These are phyloP conservation scores for Aviceda subcristata DNA, from an alignment of 2,113 vertebrate species.

Conservation along the genomic window DNA sequence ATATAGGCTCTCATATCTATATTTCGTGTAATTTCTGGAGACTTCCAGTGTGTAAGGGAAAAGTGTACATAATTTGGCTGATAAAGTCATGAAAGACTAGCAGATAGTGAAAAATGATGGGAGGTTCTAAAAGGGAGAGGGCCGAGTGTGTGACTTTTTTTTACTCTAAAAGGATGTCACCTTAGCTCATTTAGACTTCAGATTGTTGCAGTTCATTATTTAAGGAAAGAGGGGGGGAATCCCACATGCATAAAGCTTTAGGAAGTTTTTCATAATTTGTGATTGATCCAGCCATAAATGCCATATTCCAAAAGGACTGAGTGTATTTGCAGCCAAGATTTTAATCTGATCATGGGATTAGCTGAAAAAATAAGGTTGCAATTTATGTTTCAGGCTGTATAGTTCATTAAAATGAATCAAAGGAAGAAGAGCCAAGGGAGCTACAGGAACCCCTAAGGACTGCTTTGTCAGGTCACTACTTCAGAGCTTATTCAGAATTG, in stretches of 20 bases:
- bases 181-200: not conserved
- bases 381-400: not conserved
- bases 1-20: not conserved
- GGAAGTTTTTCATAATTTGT: not conserved
- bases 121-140: not conserved
- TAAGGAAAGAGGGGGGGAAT: not conserved
- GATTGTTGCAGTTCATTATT: not conserved
- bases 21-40: not conserved
- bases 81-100: not conserved
- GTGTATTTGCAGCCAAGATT: not conserved
- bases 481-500: accelerated
- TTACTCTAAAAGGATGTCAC: not conserved
- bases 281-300: not conserved
- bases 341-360: not conserved
- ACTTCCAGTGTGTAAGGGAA: not conserved
- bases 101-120: not conserved
- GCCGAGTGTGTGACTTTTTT: not conserved
- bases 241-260: not conserved
- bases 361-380: not conserved
- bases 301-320: not conserved
- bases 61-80: not conserved
- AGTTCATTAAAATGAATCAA: slow-evolving; percentile 13
- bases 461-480: not conserved
- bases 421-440: not conserved
- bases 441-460: not conserved